Base-by-base conservation (phyloP, 53 echinoderm and acorn worm species). In the Arbacia lixula region DNA sequence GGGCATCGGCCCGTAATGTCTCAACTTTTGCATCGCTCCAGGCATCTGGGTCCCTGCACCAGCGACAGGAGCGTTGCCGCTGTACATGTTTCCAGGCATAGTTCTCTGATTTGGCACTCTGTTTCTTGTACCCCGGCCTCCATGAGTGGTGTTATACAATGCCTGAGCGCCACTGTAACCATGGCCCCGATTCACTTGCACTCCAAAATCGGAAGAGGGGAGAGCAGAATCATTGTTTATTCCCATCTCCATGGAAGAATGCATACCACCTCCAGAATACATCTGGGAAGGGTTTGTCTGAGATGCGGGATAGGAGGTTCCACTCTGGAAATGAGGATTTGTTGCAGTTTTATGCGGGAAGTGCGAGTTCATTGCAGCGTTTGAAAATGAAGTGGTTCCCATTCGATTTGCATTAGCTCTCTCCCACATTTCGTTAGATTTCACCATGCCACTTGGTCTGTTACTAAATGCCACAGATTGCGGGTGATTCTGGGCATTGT, bases 1-100 rank as follows among this genome's bases (percentile, higher is more conserved):
- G 26, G 79, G 79, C 79, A 78, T 60, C 19, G 79, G 79, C 22
- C 79, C 79, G 40, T 41, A 78, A 60, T 78, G 79, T 78, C 79
- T 78, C 19, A 78, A 19, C 39, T 60, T 78, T 17, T 78, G 79
- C 60, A 78, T 21, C 12, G 79, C 58, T 14, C 79, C 79, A 38
- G 61, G 79, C 10, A 60, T 27, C 28, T 78, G 79, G 60, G 58
- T 60, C 36, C 79, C n/a, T n/a, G n/a, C 79, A 60, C 39, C 38
- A n/a, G n/a, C n/a, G n/a, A n/a, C n/a, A n/a, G n/a, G n/a, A n/a
- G n/a, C n/a, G n/a, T n/a, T n/a, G 16, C 60, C 39, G 42, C 60
- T 78, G 42, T 60, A 53, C 53, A 55, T 21, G 19, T 22, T 33
- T 40, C 75, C 55, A 4, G 75, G 28, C 26, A 71, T 46, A 1